Conservation (phyloP, 2,888 invertebrate genomes). For the Hypolimnas misippus region DNA sequence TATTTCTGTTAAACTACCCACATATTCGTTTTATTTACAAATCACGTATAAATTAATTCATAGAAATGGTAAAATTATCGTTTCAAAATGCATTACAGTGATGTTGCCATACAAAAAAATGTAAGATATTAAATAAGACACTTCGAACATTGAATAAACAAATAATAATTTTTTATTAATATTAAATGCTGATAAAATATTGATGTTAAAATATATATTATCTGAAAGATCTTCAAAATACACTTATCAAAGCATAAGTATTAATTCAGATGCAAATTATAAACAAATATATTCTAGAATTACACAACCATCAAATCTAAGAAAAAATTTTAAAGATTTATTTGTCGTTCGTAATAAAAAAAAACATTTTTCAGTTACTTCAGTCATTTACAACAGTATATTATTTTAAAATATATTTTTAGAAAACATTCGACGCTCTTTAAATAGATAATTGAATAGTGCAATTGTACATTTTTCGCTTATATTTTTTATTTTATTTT, state of each 20-base stretch:
- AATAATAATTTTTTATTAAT: too few relatives aligned
- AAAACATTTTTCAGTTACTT: background rate
- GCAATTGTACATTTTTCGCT: slow-evolving; percentile 9
- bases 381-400: slow-evolving; percentile 1
- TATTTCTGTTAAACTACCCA: background rate
- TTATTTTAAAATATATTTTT: background rate
- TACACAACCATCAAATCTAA: slow-evolving; percentile 6
- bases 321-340: background rate
- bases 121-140: too few relatives aligned
- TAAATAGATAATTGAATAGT: background rate
- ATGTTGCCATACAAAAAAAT: background rate
- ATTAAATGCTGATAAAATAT: too few relatives aligned
- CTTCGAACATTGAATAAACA: too few relatives aligned
- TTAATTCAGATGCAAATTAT: background rate
- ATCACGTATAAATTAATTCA: background rate
- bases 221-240: too few relatives aligned
- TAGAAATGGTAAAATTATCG: too few relatives aligned
- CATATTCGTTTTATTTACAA: background rate
- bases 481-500: slow-evolving; percentile 2
- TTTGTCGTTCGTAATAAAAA: background rate
- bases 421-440: background rate
- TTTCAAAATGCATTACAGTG: background rate
- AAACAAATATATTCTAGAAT: background rate
- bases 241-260: background rate
- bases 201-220: too few relatives aligned